phyloP scores from a whole-genome alignment of 1,140 invertebrate genomes.

The Sinonovacula constricta region DNA sequence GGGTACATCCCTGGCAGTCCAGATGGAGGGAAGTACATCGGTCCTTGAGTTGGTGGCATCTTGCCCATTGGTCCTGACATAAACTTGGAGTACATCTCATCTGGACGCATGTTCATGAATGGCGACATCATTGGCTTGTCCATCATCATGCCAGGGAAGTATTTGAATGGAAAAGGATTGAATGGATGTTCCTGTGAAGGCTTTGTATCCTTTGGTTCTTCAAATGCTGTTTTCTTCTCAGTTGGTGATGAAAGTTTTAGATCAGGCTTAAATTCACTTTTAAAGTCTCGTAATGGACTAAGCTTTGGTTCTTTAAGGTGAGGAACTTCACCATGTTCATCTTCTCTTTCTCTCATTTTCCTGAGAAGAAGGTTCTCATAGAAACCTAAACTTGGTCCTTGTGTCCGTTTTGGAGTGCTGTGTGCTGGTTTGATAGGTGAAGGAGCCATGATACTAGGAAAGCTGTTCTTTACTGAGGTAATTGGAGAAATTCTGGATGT shows the following conservation, averaged over 20 bases:
- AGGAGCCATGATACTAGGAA: slow-evolving; percentile 46
- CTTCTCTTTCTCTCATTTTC: slow-evolving; percentile 69
- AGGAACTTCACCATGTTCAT: slow-evolving; percentile 44
- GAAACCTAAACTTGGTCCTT: slow-evolving; percentile 35
- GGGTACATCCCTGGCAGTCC: slow-evolving; percentile 65
- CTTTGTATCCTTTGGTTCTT: slow-evolving; percentile 19
- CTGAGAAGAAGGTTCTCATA: slow-evolving; percentile 69
- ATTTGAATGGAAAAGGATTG: slow-evolving; percentile 57
- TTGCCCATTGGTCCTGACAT: slow-evolving; percentile 59
- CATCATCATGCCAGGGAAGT: slow-evolving; percentile 55
- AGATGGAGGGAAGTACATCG: slow-evolving; percentile 66
- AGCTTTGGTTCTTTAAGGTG: slow-evolving; percentile 49
- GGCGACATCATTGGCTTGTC: slow-evolving; percentile 60
- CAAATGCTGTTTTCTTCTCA: slow-evolving; percentile 35
- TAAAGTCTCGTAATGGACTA: too few relatives aligned
- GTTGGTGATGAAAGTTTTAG: slow-evolving; percentile 28
- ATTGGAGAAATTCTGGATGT: slow-evolving; percentile 49
- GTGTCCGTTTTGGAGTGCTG: slow-evolving; percentile 56
- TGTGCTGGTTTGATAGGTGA: slow-evolving; percentile 50
- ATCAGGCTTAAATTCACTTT: slow-evolving; percentile 25
- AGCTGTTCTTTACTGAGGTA: slow-evolving; percentile 42
- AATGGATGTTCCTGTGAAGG: slow-evolving; percentile 50
- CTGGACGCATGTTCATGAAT: slow-evolving; percentile 49
- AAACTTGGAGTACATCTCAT: slow-evolving; percentile 58
- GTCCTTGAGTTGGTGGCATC: slow-evolving; percentile 47